Conservation (phyloP, 2,888 invertebrate species). For the Anoplius nigerrimus region DNA sequence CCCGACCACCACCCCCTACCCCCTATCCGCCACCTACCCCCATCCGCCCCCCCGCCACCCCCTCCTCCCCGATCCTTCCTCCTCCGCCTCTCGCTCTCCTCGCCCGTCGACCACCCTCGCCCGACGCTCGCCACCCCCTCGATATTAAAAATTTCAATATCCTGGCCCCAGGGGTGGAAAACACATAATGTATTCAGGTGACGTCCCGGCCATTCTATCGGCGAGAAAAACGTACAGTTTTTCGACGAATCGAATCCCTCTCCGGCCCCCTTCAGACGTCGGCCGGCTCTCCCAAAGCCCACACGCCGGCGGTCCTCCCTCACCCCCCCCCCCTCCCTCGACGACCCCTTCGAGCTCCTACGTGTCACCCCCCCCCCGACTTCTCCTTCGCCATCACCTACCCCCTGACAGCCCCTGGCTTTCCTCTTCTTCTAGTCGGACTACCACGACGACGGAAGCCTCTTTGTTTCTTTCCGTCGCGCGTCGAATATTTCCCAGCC, state of each 20-base stretch:
- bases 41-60: too few relatives aligned
- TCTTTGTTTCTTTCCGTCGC: conserved; percentile 11
- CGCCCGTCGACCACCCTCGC: too few relatives aligned
- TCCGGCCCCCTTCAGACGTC: conserved; percentile 38
- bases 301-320: conserved; percentile 32
- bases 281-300: neutral
- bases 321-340: conserved; percentile 30
- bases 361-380: conserved; percentile 48
- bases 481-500: conserved; percentile 36
- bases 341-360: conserved; percentile 44
- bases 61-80: too few relatives aligned
- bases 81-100: conserved; percentile 34
- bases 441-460: neutral
- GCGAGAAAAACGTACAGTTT: conserved; percentile 75
- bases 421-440: neutral
- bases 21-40: neutral
- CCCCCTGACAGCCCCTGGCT: conserved; percentile 26
- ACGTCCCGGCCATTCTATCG: conserved; percentile 75
- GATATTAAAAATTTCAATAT: conserved; percentile 76
- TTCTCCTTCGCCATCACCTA: conserved; percentile 51
- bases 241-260: conserved; percentile 74
- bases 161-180: conserved; percentile 75
- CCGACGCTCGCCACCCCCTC: conserved; percentile 58
- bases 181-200: conserved; percentile 76
- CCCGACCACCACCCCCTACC: neutral